A percentile compares a stretch with the other conserved stretches of the same genome.
These are phyloP conservation scores for Thalassarche chlororhynchos DNA, from an alignment of 2,113 vertebrate species.

Conservation along the genomic window DNA sequence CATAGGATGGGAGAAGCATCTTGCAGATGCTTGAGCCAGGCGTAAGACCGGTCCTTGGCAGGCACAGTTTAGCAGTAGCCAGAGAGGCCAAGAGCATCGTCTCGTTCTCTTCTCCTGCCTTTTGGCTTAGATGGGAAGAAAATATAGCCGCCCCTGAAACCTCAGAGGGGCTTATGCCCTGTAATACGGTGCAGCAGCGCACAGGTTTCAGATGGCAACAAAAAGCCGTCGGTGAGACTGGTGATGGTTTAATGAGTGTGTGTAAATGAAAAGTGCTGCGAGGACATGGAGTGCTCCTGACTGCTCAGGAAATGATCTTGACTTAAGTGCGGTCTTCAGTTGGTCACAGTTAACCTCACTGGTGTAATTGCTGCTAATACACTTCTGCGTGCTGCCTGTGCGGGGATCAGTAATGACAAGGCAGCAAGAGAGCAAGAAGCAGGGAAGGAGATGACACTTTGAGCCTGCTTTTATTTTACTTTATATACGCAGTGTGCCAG, in stretches of 20 bases:
- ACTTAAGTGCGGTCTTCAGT: not conserved
- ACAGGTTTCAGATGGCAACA: not conserved
- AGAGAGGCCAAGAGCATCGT: not conserved
- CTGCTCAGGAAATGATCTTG: not conserved
- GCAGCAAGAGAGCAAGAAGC: not conserved
- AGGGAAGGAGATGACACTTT: not conserved
- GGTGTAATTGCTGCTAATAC: not conserved
- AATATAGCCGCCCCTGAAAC: not conserved
- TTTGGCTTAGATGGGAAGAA: not conserved
- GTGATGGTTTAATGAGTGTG: not conserved
- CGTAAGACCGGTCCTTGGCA: no score
- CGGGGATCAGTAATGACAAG: not conserved
- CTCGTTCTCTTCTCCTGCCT: not conserved
- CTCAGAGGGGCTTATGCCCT: not conserved
- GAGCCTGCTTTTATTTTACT: not conserved
- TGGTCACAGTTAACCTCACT: not conserved
- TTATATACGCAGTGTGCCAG: not conserved
- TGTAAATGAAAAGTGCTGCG: not conserved
- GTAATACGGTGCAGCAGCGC: rapidly evolving
- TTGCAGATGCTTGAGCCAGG: not conserved
- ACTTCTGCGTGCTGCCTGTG: not conserved
- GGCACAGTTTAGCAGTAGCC: not conserved
- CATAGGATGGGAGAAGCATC: not conserved
- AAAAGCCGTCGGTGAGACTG: not conserved
- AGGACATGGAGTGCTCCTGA: not conserved